These are phyloP conservation scores for Tribolium freemani DNA, from an alignment of 2,888 invertebrate species.

Conservation along the genomic window DNA sequence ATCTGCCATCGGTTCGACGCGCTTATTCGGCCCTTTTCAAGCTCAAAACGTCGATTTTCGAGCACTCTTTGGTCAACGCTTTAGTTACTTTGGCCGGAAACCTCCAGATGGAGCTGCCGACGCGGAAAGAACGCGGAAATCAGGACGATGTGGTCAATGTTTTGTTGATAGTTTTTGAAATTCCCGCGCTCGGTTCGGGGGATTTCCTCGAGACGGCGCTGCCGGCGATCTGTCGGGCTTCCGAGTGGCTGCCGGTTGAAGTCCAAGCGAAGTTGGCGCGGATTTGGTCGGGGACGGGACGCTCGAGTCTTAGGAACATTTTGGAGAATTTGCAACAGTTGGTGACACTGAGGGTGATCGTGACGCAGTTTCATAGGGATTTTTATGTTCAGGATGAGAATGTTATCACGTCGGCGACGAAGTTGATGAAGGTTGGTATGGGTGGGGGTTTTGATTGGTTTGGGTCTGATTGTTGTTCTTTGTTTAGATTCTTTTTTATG, in stretches of 20 bases:
- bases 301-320: conserved; percentile 73
- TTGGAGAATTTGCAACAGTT: conserved; percentile 88
- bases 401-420: conserved; percentile 86
- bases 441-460: not conserved
- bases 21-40: conserved; percentile 72
- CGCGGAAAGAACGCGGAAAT: conserved; percentile 61
- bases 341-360: conserved; percentile 87
- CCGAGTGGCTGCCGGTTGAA: conserved; percentile 79
- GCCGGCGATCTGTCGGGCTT: conserved; percentile 83
- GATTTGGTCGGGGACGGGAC: conserved; percentile 80
- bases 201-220: conserved; percentile 88
- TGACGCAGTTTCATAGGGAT: conserved; percentile 79
- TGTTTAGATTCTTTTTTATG: conserved; percentile 84
- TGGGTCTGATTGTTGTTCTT: conserved; percentile 12
- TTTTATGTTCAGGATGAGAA: conserved; percentile 89
- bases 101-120: conserved; percentile 78
- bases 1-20: conserved; percentile 79
- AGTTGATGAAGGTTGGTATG: conserved; percentile 83
- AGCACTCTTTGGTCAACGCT: conserved; percentile 80
- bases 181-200: conserved; percentile 71
- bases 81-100: conserved; percentile 80
- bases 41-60: conserved; percentile 65
- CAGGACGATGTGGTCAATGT: conserved; percentile 75
- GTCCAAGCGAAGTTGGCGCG: conserved; percentile 86
- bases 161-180: conserved; percentile 67